Evolutionary conservation across 2,888 invertebrate genomes (phyloP).

Genomic region (Lobophora halterata): DNA sequence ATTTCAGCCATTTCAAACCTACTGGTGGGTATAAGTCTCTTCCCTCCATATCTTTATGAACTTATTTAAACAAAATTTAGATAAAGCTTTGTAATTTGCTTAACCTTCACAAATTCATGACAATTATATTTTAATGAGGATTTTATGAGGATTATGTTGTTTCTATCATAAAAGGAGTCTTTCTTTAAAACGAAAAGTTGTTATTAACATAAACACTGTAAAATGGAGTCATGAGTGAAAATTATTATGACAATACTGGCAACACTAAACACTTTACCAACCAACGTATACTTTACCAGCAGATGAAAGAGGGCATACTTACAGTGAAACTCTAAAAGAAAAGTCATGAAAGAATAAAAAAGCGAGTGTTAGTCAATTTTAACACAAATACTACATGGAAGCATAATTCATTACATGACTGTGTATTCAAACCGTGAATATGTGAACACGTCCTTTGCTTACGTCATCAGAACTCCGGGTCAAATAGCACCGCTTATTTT

Average conservation of each 20-base stretch:
- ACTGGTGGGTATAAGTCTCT: too few relatives aligned
- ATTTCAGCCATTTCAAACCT: too few relatives aligned
- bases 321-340: conserved; percentile 64
- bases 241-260: neutral
- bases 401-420: conserved; percentile 47
- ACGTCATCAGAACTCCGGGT: too few relatives aligned
- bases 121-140: too few relatives aligned
- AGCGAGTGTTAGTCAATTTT: conserved; percentile 49
- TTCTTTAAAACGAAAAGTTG: too few relatives aligned
- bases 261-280: neutral
- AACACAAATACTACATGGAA: conserved; percentile 74
- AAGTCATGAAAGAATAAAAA: conserved; percentile 64
- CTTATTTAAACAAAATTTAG: too few relatives aligned
- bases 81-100: too few relatives aligned
- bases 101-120: too few relatives aligned
- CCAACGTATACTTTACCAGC: conserved; percentile 7
- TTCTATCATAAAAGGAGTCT: too few relatives aligned
- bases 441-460: conserved; percentile 23
- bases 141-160: too few relatives aligned
- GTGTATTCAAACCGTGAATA: conserved; percentile 22
- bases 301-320: conserved; percentile 43
- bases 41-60: too few relatives aligned
- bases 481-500: too few relatives aligned
- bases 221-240: neutral
- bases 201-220: conserved; percentile 7